Conservation (phyloP, 2,797 vertebrate species). For the Spondyliosoma cantharus region DNA sequence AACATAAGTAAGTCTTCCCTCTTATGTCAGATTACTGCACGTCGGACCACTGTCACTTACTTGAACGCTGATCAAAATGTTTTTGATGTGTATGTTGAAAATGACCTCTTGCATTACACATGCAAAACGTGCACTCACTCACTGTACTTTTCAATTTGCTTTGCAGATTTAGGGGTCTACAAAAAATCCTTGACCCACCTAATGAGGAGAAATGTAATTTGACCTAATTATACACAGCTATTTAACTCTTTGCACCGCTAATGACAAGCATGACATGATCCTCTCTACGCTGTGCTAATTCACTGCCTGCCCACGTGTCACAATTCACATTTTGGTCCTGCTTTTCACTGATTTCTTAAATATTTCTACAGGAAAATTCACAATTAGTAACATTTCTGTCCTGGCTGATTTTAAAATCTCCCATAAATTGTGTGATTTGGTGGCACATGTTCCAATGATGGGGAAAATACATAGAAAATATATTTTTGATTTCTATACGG, state of each 20-base stretch:
- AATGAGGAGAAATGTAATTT: constrained; percentile 74
- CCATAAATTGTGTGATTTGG: not conserved
- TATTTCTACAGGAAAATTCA: constrained; percentile 27
- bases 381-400: constrained; percentile 20
- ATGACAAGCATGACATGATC: not conserved
- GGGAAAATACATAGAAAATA: not conserved
- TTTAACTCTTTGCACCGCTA: constrained; percentile 30
- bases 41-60: constrained; percentile 16
- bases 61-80: not conserved
- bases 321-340: constrained; percentile 28
- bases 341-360: constrained; percentile 32
- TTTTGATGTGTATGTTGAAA: constrained; percentile 40
- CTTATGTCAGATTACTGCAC: not conserved
- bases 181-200: constrained; percentile 78
- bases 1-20: constrained; percentile 90
- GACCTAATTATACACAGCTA: constrained; percentile 49
- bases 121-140: constrained; percentile 53
- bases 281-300: not conserved
- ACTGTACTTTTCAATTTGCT: constrained; percentile 74
- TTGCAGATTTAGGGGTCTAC: constrained; percentile 88
- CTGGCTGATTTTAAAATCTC: constrained; percentile 14
- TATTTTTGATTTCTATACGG: constrained; percentile 16
- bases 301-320: constrained; percentile 8
- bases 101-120: constrained; percentile 36
- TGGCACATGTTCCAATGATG: not conserved